Evolutionary conservation across 1,140 invertebrate genomes (phyloP).

Genomic region (Maniola jurtina): DNA sequence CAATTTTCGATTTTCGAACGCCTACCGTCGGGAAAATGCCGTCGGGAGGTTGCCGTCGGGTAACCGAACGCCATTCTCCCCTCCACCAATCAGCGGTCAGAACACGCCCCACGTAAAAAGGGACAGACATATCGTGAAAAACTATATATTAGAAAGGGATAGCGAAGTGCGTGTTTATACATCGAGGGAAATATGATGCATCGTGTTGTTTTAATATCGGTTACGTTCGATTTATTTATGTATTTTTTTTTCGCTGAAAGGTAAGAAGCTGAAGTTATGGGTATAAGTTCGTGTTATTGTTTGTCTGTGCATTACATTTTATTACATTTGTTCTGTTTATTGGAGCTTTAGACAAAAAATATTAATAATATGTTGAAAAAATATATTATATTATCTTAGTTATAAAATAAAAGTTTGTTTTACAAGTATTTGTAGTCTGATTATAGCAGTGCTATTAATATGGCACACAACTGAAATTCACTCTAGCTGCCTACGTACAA

Average conservation of each 20-base stretch:
- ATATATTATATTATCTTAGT: neutral
- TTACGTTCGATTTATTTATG: conserved; percentile 68
- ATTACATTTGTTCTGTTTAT: conserved; percentile 9
- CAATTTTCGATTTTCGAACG: conserved; percentile 58
- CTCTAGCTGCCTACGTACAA: neutral
- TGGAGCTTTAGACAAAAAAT: conserved; percentile 5
- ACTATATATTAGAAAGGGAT: conserved; percentile 38
- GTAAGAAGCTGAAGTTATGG: conserved; percentile 53
- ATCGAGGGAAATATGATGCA: conserved; percentile 73
- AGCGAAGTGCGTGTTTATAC: conserved; percentile 57
- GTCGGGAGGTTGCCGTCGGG: conserved; percentile 60
- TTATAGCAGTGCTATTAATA: neutral
- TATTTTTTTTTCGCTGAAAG: conserved; percentile 61
- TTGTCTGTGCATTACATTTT: conserved; percentile 43
- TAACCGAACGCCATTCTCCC: conserved; percentile 51
- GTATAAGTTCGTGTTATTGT: conserved; percentile 36
- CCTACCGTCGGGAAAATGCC: conserved; percentile 70
- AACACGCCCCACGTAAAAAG: conserved; percentile 60
- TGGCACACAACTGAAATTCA: neutral
- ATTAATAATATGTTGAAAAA: neutral
- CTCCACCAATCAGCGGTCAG: conserved; percentile 62
- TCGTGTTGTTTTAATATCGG: conserved; percentile 74
- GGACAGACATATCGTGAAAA: conserved; percentile 49
- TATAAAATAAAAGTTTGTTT: neutral
- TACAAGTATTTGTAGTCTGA: neutral